A percentile compares a stretch with the other conserved stretches of the same genome.
Evolutionary conservation across 2,888 invertebrate genomes (phyloP).

Genomic region (Pardosa pseudoannulata): DNA sequence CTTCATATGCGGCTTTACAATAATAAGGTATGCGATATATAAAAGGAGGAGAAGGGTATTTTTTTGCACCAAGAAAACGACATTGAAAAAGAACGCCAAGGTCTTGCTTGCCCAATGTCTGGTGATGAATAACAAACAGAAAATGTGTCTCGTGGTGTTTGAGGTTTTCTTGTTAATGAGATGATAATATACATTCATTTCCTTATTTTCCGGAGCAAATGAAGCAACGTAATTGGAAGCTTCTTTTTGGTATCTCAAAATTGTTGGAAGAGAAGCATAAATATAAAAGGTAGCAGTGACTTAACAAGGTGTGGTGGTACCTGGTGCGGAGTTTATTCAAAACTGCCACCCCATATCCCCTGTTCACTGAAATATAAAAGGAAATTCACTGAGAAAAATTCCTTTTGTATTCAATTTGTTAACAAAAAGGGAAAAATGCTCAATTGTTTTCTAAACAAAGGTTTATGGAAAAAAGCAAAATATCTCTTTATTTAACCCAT

Average conservation of each 20-base stretch:
- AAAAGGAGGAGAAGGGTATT: background rate
- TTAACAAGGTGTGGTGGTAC: no score
- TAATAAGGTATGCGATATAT: background rate
- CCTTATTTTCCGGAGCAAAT: constrained; percentile 5
- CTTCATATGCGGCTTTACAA: background rate
- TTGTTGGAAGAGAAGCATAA: no score
- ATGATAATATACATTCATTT: constrained; percentile 26
- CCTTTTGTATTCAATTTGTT: no score
- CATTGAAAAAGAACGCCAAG: constrained; percentile 51
- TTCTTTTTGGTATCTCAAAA: background rate
- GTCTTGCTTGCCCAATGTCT: constrained; percentile 34
- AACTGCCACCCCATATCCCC: no score
- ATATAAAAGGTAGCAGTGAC: no score
- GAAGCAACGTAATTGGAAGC: background rate
- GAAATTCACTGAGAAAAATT: no score
- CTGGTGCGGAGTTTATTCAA: no score
- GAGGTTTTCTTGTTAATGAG: constrained; percentile 26
- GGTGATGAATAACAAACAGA: constrained; percentile 6
- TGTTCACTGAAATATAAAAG: no score
- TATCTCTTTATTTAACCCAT: no score
- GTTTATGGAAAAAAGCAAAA: no score
- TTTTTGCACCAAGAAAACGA: background rate
- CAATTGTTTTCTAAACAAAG: no score
- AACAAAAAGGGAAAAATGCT: no score
- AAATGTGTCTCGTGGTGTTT: background rate